Evolutionary conservation across 2,797 vertebrate species (phyloP).

Genomic region (Galago senegalensis): DNA sequence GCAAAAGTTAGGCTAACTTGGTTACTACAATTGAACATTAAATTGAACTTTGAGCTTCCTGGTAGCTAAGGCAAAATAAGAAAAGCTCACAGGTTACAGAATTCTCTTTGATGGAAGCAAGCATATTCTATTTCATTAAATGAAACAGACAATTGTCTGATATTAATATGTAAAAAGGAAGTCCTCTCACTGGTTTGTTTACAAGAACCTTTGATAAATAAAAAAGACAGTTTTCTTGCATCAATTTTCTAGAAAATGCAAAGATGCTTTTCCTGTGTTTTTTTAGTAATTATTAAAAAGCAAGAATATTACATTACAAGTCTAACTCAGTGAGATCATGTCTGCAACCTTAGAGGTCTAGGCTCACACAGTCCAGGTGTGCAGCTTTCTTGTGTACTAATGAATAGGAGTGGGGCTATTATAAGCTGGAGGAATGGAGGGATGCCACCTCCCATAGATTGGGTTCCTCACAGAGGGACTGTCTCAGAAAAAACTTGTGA

Average conservation of each 20-base stretch:
- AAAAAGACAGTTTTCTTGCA: not conserved
- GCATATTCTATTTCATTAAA: constrained; percentile 13
- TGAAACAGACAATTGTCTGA: not conserved
- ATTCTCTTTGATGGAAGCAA: constrained; percentile 29
- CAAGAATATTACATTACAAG: not conserved
- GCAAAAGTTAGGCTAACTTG: constrained; percentile 17
- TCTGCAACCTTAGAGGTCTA: not conserved
- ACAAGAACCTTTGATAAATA: not conserved
- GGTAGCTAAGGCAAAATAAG: constrained; percentile 34
- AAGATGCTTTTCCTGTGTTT: constrained; percentile 10
- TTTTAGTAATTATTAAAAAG: not conserved
- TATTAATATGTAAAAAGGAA: constrained; percentile 32
- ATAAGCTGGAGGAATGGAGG: not conserved
- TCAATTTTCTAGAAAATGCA: constrained; percentile 33
- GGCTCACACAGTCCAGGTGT: not conserved
- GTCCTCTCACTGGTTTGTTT: not conserved
- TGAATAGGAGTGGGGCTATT: not conserved
- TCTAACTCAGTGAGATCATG: not conserved
- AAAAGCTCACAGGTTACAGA: not conserved
- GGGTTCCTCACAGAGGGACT: constrained; percentile 26
- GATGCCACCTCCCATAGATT: not conserved
- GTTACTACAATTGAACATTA: not conserved
- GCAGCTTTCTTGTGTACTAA: not conserved
- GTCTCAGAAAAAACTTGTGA: not conserved
- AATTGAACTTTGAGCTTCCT: constrained; percentile 35